Conservation (phyloP, 2,888 invertebrate genomes). For the Macrophya alboannulata region DNA sequence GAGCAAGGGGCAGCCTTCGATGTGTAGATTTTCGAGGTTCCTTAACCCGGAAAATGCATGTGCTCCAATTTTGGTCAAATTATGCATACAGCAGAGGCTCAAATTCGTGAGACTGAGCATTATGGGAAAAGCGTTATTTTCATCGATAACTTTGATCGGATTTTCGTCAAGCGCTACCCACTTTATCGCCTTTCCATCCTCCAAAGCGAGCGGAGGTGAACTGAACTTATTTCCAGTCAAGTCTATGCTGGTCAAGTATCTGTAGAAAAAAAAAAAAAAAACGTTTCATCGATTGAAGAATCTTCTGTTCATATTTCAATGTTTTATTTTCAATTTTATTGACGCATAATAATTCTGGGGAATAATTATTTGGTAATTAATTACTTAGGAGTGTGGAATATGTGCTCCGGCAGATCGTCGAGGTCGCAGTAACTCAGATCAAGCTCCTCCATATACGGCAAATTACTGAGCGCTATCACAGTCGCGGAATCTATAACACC, state of each 20-base stretch:
- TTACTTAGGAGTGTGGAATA: slow-evolving; percentile 85
- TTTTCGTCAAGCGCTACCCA: slow-evolving; percentile 87
- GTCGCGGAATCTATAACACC: slow-evolving; percentile 85
- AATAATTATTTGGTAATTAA: background rate
- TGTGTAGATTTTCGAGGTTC: slow-evolving; percentile 83
- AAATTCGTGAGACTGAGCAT: slow-evolving; percentile 85
- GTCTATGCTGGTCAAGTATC: slow-evolving; percentile 85
- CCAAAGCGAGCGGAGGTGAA: slow-evolving; percentile 84
- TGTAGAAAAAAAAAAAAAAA: slow-evolving; percentile 56
- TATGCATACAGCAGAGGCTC: slow-evolving; percentile 86
- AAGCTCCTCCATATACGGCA: slow-evolving; percentile 86
- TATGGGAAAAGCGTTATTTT: slow-evolving; percentile 83
- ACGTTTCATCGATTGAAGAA: background rate
- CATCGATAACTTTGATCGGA: slow-evolving; percentile 84
- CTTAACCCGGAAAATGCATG: slow-evolving; percentile 83
- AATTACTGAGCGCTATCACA: slow-evolving; percentile 85
- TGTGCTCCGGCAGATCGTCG: slow-evolving; percentile 83
- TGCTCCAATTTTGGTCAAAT: slow-evolving; percentile 82
- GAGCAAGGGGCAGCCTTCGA: slow-evolving; percentile 86
- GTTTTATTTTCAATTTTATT: background rate
- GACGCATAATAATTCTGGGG: background rate
- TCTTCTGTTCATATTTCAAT: background rate
- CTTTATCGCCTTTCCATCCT: slow-evolving; percentile 83
- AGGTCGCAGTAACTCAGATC: slow-evolving; percentile 87
- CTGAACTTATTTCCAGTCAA: slow-evolving; percentile 86